phyloP scores from a whole-genome alignment of 2,113 vertebrate species.

The Amblyornis subalaris region DNA sequence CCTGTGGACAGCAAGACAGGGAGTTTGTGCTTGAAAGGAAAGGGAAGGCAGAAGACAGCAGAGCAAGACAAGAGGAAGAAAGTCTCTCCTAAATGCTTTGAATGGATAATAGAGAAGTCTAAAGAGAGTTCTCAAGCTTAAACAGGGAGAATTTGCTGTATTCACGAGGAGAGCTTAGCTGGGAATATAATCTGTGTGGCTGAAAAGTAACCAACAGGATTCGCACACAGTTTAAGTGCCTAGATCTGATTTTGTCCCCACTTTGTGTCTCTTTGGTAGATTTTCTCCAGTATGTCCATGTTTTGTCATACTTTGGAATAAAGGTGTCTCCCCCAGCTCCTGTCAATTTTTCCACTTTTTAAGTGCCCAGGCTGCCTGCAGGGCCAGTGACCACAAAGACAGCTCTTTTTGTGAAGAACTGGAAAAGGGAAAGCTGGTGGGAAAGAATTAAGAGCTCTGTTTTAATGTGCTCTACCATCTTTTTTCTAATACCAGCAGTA shows the following conservation, averaged over 20 bases:
- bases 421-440: not conserved
- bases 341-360: not conserved
- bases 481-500: not conserved
- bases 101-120: not conserved
- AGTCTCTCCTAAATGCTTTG: not conserved
- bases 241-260: rapidly evolving
- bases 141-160: not conserved
- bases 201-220: not conserved
- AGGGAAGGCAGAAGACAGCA: not conserved
- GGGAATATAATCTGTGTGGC: not conserved
- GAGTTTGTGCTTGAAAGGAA: not conserved
- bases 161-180: not conserved
- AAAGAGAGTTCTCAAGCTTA: not conserved
- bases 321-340: not conserved
- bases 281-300: not conserved
- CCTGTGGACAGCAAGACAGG: not conserved
- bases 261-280: not conserved
- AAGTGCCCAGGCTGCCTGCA: not conserved
- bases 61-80: not conserved
- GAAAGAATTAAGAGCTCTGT: not conserved
- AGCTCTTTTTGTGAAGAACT: not conserved
- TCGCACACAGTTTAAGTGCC: not conserved
- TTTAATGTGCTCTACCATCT: not conserved
- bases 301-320: not conserved
- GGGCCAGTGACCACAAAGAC: not conserved